Evolutionary conservation across 2,797 vertebrate species (phyloP).

Genomic region (Typhlichthys eigenmanni): DNA sequence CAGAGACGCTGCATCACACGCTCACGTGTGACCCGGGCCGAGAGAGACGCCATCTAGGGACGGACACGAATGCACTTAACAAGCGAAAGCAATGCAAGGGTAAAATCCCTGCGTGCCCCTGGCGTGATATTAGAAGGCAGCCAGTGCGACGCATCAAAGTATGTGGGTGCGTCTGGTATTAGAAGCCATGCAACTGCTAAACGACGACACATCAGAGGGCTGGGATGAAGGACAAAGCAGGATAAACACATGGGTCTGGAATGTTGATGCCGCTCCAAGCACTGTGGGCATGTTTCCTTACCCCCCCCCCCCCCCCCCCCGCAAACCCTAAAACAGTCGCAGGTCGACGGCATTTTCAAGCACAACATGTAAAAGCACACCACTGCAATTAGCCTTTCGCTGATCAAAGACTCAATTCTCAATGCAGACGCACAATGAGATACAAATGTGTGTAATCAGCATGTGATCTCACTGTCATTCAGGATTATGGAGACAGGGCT

Average conservation of each 20-base stretch:
- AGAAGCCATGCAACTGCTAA: conserved; percentile 78
- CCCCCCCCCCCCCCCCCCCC: conserved; percentile 27
- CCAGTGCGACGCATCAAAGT: conserved; percentile 81
- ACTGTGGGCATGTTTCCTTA: conserved; percentile 58
- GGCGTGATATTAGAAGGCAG: conserved; percentile 67
- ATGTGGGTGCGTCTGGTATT: conserved; percentile 52
- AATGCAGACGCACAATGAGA: background rate
- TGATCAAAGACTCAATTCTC: background rate
- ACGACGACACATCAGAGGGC: conserved; percentile 68
- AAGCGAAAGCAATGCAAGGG: conserved; percentile 40
- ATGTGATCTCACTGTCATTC: conserved; percentile 9
- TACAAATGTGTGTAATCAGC: background rate
- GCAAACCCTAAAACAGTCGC: conserved; percentile 20
- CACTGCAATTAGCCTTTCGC: too few relatives aligned
- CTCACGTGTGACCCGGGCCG: conserved; percentile 26
- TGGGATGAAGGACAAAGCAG: conserved; percentile 75
- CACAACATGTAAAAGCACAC: too few relatives aligned
- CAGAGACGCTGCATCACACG: conserved; percentile 33
- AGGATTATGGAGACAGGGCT: conserved; percentile 10
- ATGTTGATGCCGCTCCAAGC: conserved; percentile 62
- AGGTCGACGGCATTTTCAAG: conserved; percentile 5
- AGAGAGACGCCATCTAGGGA: conserved; percentile 18
- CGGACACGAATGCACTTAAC: conserved; percentile 52
- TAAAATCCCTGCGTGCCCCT: conserved; percentile 56
- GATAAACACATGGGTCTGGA: conserved; percentile 73